Evolutionary conservation across 92 coral and sea anemone genomes (phyloP), one percentile per base, ranked within the genome.

Genomic region (Umimayanthus kanabou): DNA sequence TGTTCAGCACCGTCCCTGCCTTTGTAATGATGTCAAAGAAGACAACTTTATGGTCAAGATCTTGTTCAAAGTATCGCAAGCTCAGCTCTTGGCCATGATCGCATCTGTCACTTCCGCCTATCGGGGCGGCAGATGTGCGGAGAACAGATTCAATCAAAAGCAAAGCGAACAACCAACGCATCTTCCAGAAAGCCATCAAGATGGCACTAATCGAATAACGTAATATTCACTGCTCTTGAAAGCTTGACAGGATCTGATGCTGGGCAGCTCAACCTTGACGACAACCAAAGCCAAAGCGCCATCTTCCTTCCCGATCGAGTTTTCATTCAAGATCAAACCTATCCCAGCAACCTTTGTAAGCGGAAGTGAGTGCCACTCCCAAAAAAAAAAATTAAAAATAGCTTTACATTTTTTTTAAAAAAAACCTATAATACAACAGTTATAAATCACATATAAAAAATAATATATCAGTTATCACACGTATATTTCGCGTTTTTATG

Each of bases 31-130:
- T 42, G 58, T 82, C 86, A 67, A 82, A 82, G 30, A 65, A 82
- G 76, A 66, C 28, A 67, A 66, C 25, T 14, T 82, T 71, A 22
- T 40, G 86, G 2, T 67, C 76, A 25, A 18, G 30, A 42, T 82
- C 77, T 39, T 82, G 76, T 20, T 69, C 53, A 13, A 29, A 82
- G 65, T 66, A 82, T 43, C 72, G 77, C 76, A 82, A 69, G 22
- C 61, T 67, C 49, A 82, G 25, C 76, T 82, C 77, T 7, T 47
- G 50, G 10, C 10, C 50, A 47, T 11, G 50, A 47, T 47, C 50
- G 18, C 86, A 82, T 6, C 25, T 43, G 22, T 49, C 76, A 82
- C 86, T 82, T 82, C 86, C 86, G 86, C 86, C 86, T 66, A 43
- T 25, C 28, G 86, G 86, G 5, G 76, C 76, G 1, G 76, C 77